These are phyloP conservation scores for Salvelinus alpinus DNA, from an alignment of 2,113 vertebrate genomes.

Conservation along the genomic window DNA sequence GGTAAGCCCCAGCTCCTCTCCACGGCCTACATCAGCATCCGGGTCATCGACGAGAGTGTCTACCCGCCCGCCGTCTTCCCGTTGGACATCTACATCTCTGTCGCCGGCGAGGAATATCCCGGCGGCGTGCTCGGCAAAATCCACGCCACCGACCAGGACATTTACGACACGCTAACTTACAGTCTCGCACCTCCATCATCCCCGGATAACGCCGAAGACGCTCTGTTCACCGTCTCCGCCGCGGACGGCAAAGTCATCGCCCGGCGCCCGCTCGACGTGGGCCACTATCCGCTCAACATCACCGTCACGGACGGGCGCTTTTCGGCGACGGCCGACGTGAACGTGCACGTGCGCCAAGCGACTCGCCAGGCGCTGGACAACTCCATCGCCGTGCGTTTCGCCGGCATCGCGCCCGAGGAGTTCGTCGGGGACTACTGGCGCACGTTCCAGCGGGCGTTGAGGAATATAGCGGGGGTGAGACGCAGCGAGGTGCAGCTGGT, in stretches of 20 bases:
- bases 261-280: slow-evolving; percentile 82
- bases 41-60: slow-evolving; percentile 92
- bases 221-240: slow-evolving; percentile 85
- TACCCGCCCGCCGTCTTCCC: slow-evolving; percentile 92
- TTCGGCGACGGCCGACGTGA: slow-evolving; percentile 81
- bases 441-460: slow-evolving; percentile 90
- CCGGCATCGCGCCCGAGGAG: slow-evolving; percentile 88
- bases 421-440: slow-evolving; percentile 96
- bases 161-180: slow-evolving; percentile 94
- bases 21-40: slow-evolving; percentile 80
- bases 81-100: slow-evolving; percentile 89
- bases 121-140: slow-evolving; percentile 96
- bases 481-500: slow-evolving; percentile 88
- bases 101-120: slow-evolving; percentile 85
- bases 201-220: slow-evolving; percentile 63
- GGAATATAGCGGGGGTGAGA: slow-evolving; percentile 84
- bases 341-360: slow-evolving; percentile 83
- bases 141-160: slow-evolving; percentile 95
- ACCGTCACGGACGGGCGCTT: slow-evolving; percentile 92
- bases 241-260: slow-evolving; percentile 93
- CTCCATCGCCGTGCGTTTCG: slow-evolving; percentile 84
- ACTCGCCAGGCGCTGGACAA: slow-evolving; percentile 82
- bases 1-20: slow-evolving; percentile 88
- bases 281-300: slow-evolving; percentile 91
- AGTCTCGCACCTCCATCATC: slow-evolving; percentile 80